Conservation (phyloP, 2,797 vertebrate genomes). For the Phaenicophaeus curvirostris region DNA sequence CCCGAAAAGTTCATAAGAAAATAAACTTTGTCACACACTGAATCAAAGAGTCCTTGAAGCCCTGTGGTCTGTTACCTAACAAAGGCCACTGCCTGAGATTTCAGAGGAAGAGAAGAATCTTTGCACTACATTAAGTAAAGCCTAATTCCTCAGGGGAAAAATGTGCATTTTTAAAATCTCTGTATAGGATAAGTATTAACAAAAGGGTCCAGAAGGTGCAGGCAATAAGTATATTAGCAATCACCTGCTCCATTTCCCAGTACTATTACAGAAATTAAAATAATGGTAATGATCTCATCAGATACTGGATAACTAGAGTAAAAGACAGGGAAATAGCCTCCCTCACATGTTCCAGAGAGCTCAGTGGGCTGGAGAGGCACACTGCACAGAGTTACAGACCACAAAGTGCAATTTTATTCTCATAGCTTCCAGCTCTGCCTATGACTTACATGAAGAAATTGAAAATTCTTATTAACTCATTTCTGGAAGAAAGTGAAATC, state of each 20-base stretch:
- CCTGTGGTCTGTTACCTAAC: neutral
- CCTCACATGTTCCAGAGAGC: neutral
- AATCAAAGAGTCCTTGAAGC: neutral
- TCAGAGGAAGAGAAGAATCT: neutral
- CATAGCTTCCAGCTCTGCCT: neutral
- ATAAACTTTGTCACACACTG: neutral
- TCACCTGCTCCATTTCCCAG: neutral
- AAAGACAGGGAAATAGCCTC: neutral
- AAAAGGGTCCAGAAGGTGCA: neutral
- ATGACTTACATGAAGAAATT: neutral
- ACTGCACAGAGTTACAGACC: neutral
- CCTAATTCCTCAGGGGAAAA: neutral
- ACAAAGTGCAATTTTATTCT: neutral
- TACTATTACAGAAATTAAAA: neutral
- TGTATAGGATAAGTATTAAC: neutral
- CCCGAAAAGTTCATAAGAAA: neutral
- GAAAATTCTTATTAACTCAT: neutral
- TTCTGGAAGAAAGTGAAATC: neutral
- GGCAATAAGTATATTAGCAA: neutral
- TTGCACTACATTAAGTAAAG: neutral
- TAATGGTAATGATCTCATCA: neutral
- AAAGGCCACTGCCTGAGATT: rapidly evolving
- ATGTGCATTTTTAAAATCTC: neutral
- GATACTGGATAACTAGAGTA: neutral
- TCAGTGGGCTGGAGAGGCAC: neutral